Percentiles rank a stretch among this genome's conserved stretches.
Conservation (phyloP, 2,888 invertebrate genomes). For the Ptycholaimellus sp. region DNA sequence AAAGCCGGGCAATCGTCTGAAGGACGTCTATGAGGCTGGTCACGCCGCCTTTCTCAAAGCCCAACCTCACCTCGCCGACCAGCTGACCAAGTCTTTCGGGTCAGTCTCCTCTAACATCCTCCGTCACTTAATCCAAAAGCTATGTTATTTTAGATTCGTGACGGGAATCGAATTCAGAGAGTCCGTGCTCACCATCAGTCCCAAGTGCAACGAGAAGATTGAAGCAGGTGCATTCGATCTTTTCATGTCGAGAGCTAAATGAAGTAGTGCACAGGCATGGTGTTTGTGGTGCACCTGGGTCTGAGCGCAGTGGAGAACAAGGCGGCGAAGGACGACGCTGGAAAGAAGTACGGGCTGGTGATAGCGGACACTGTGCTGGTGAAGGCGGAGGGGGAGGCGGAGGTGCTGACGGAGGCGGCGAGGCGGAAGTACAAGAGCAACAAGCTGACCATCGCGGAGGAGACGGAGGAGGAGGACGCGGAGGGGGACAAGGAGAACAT, state of each 20-base stretch:
- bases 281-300: constrained; percentile 82
- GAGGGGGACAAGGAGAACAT: constrained; percentile 43
- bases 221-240: constrained; percentile 31
- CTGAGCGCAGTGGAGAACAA: constrained; percentile 59
- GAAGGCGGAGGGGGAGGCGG: constrained; percentile 13
- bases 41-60: constrained; percentile 57
- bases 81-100: constrained; percentile 49
- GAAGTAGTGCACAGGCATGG: constrained; percentile 44
- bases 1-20: constrained; percentile 48
- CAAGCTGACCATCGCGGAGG: neutral
- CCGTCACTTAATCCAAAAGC: constrained; percentile 1
- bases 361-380: constrained; percentile 90
- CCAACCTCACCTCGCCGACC: constrained; percentile 57
- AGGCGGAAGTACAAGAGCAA: constrained; percentile 5
- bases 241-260: no score
- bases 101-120: neutral
- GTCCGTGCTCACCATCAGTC: constrained; percentile 64
- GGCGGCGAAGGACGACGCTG: constrained; percentile 49
- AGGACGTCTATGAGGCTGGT: constrained; percentile 61
- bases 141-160: constrained; percentile 41
- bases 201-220: constrained; percentile 52
- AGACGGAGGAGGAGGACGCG: constrained; percentile 35
- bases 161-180: constrained; percentile 97
- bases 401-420: constrained; percentile 51
- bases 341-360: constrained; percentile 70